These are phyloP conservation scores for Chaetops frenatus DNA, from an alignment of 2,113 vertebrate species.

Conservation along the genomic window DNA sequence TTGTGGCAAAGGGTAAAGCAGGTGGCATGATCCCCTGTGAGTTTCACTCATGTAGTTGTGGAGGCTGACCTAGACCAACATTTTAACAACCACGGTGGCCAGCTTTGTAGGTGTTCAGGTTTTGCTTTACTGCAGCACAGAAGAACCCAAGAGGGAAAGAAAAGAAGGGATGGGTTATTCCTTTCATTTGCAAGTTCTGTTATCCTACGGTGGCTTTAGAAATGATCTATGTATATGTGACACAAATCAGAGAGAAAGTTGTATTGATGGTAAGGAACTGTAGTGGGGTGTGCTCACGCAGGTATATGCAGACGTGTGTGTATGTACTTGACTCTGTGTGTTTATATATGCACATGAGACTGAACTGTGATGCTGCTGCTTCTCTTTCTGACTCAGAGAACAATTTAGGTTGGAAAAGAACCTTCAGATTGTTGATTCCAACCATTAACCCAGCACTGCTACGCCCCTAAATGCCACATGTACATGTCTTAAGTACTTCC, in stretches of 20 bases:
- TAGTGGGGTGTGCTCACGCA: accelerated
- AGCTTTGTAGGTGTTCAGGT: background rate
- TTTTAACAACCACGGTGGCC: background rate
- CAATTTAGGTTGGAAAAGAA: background rate
- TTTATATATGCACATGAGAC: accelerated
- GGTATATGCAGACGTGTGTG: accelerated
- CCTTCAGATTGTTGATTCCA: background rate
- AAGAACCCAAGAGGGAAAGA: background rate
- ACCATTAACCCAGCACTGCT: background rate
- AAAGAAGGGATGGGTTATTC: accelerated
- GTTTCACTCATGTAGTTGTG: background rate
- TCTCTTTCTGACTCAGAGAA: background rate
- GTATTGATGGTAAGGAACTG: background rate
- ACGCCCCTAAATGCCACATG: background rate
- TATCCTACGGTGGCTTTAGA: background rate
- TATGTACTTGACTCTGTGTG: background rate
- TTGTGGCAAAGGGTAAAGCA: background rate
- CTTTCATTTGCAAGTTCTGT: background rate
- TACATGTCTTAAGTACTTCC: background rate
- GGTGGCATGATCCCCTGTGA: accelerated
- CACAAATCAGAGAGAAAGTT: background rate
- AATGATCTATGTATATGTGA: background rate
- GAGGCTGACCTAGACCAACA: background rate
- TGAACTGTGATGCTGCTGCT: background rate
- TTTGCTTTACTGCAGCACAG: background rate